phyloP scores from a whole-genome alignment of 23 tunicate species.

The Pegea sp. region DNA sequence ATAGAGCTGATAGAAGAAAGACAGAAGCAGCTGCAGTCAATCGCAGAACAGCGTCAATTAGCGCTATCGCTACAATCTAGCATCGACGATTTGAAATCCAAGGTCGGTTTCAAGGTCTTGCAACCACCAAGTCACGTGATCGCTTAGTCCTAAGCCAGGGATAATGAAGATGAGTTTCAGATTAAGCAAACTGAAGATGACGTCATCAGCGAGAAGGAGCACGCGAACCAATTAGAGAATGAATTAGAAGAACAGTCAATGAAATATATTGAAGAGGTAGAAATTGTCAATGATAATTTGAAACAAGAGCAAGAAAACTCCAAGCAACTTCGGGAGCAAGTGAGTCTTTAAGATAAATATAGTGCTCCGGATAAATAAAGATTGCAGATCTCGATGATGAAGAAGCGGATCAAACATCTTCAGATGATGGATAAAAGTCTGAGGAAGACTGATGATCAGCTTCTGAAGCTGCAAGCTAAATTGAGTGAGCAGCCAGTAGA shows the following conservation, averaged over 20 bases:
- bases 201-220: conserved; percentile 25
- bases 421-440: conserved; percentile 42
- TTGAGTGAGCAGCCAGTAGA: conserved; percentile 42
- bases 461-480: conserved; percentile 51
- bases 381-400: conserved; percentile 16
- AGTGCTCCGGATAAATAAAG: not conserved
- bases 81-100: conserved; percentile 17
- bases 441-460: conserved; percentile 74
- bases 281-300: conserved; percentile 12
- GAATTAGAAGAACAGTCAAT: conserved; percentile 59
- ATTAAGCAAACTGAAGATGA: conserved; percentile 16
- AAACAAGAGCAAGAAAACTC: conserved; percentile 20
- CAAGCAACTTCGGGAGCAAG: conserved; percentile 39
- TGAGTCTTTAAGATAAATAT: too few species aligned
- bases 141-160: not conserved
- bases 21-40: conserved; percentile 40
- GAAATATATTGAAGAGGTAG: conserved; percentile 17
- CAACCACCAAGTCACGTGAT: not conserved
- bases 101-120: conserved; percentile 6
- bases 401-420: conserved; percentile 27
- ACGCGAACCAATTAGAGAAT: conserved; percentile 54
- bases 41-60: conserved; percentile 32
- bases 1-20: conserved; percentile 69
- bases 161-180: conserved; percentile 18
- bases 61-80: conserved; percentile 2